Conservation (phyloP, 2,113 vertebrate genomes). For the Atherinomorus stipes region DNA sequence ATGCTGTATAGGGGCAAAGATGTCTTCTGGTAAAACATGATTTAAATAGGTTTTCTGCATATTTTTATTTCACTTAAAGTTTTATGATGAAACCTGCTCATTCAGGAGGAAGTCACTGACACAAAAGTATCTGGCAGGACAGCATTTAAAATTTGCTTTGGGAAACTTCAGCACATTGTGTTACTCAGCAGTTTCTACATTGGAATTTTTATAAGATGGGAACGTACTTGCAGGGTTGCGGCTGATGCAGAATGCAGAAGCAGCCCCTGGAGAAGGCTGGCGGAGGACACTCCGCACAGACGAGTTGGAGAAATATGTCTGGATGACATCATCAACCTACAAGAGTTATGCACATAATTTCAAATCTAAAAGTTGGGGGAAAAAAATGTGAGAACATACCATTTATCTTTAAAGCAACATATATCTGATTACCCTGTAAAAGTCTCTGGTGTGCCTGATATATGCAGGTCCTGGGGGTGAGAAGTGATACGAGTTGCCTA, state of each 20-base stretch:
- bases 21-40: no score
- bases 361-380: not conserved
- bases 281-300: conserved; percentile 68
- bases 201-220: not conserved
- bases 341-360: not conserved
- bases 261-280: conserved; percentile 75
- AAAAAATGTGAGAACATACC: not conserved
- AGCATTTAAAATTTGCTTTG: no score
- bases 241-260: conserved; percentile 64
- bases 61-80: no score
- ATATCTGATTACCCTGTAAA: conserved; percentile 77
- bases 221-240: conserved; percentile 81
- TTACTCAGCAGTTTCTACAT: not conserved
- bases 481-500: conserved; percentile 73
- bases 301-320: conserved; percentile 66
- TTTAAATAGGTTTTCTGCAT: no score
- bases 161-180: not conserved
- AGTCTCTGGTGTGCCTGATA: conserved; percentile 50
- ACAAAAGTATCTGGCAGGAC: no score
- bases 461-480: conserved; percentile 35
- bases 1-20: no score
- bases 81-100: no score
- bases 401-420: not conserved
- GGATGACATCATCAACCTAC: conserved; percentile 83
- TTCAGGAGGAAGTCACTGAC: no score